Evolutionary conservation across 2,797 vertebrate species (phyloP).

Genomic region (Epinephelus awoara): DNA sequence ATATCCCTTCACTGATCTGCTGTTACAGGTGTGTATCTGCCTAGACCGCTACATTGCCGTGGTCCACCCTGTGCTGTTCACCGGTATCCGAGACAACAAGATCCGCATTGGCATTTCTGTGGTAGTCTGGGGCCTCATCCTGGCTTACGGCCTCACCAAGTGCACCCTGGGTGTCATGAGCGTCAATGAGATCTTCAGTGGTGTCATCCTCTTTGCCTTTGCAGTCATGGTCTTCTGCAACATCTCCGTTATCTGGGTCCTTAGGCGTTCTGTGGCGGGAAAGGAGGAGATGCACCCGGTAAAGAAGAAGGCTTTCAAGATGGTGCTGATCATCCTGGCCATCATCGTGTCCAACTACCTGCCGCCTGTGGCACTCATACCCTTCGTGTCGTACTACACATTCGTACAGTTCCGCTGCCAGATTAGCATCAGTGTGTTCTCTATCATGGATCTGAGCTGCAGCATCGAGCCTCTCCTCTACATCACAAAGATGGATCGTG

Average conservation of each 20-base stretch:
- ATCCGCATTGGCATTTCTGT: conserved; percentile 67
- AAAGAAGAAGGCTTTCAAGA: conserved; percentile 85
- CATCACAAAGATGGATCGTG: conserved; percentile 80
- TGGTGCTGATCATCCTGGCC: conserved; percentile 80
- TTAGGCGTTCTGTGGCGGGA: conserved; percentile 80
- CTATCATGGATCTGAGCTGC: conserved; percentile 87
- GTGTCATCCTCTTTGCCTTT: conserved; percentile 81
- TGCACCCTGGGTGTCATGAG: conserved; percentile 65
- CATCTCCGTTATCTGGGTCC: conserved; percentile 83
- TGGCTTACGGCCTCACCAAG: conserved; percentile 78
- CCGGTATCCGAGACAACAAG: conserved; percentile 73
- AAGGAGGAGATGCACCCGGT: conserved; percentile 85
- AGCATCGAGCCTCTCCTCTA: conserved; percentile 85
- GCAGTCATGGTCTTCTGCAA: conserved; percentile 86
- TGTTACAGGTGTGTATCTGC: conserved; percentile 81
- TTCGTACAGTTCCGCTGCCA: conserved; percentile 75
- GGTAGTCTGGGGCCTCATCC: conserved; percentile 75
- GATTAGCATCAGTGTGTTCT: conserved; percentile 78
- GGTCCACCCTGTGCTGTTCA: conserved; percentile 83
- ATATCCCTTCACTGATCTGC: not conserved
- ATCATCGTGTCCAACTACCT: conserved; percentile 85
- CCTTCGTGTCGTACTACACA: conserved; percentile 78
- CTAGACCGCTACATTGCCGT: conserved; percentile 86
- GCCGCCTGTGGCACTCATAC: conserved; percentile 82
- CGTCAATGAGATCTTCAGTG: conserved; percentile 76